phyloP scores from a whole-genome alignment of 1,140 invertebrate genomes.

The Helicorthomorpha holstii region DNA sequence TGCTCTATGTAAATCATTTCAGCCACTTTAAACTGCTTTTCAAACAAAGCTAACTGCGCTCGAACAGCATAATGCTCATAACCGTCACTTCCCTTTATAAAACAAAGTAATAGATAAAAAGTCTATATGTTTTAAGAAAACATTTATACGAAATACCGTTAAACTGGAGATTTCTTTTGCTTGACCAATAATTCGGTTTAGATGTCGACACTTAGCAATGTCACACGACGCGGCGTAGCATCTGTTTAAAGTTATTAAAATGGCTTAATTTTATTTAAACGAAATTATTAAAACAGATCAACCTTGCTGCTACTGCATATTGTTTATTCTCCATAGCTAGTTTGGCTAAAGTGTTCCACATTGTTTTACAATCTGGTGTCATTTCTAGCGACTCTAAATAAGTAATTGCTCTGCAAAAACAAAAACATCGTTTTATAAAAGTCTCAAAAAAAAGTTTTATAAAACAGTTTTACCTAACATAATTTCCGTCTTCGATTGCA shows the following conservation, averaged over 20 bases:
- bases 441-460: neutral
- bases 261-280: too few species aligned
- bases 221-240: slow-evolving; percentile 77
- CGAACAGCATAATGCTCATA: slow-evolving; percentile 53
- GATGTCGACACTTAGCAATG: slow-evolving; percentile 63
- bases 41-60: slow-evolving; percentile 69
- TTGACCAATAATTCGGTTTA: slow-evolving; percentile 56
- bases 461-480: too few species aligned
- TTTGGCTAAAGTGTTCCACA: slow-evolving; percentile 87
- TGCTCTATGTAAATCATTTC: slow-evolving; percentile 75
- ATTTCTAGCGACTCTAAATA: slow-evolving; percentile 68
- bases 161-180: slow-evolving; percentile 32
- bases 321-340: slow-evolving; percentile 48
- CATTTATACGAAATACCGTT: too few species aligned
- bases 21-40: slow-evolving; percentile 70
- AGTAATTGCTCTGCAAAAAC: slow-evolving; percentile 50
- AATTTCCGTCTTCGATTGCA: slow-evolving; percentile 83
- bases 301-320: slow-evolving; percentile 61
- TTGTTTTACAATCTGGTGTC: slow-evolving; percentile 61
- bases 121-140: too few species aligned
- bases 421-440: neutral
- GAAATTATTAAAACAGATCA: too few species aligned
- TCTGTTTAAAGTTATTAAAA: slow-evolving; percentile 19
- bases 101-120: slow-evolving; percentile 6
- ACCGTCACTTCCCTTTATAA: slow-evolving; percentile 33